A percentile compares a stretch with the other conserved stretches of the same genome.
Conservation (phyloP, 2,888 invertebrate genomes). For the Monoplex corrugatus region DNA sequence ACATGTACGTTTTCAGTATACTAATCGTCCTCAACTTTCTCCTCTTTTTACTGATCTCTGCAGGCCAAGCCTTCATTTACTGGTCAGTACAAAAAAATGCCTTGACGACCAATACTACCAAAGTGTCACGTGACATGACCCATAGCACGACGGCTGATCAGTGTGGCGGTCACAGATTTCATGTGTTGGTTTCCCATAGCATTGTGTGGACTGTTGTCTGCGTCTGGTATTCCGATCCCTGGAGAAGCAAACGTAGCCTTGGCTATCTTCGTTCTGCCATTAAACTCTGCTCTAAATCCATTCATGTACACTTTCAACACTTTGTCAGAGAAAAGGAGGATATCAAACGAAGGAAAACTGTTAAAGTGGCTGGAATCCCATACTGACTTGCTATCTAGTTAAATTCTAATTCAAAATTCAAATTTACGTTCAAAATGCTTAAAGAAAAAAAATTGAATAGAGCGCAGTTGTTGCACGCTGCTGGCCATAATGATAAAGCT, state of each 20-base stretch:
- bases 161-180: not conserved
- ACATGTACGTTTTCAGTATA: not conserved
- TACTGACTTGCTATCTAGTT: not conserved
- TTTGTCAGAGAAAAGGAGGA: not conserved
- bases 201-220: not conserved
- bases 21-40: not conserved
- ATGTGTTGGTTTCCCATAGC: not conserved
- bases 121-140: not conserved
- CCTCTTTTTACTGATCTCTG: not conserved
- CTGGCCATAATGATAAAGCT: no score
- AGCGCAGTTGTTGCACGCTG: no score
- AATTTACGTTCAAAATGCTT: no score
- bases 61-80: not conserved
- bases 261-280: not conserved
- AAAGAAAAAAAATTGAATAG: no score
- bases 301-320: not conserved
- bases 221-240: not conserved
- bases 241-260: not conserved
- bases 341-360: not conserved
- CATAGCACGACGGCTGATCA: not conserved
- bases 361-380: not conserved
- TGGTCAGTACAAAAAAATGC: not conserved
- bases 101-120: not conserved
- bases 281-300: not conserved
- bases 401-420: no score